Evolutionary conservation across 2,113 vertebrate species (phyloP).

Genomic region (Microcebus jonahi): DNA sequence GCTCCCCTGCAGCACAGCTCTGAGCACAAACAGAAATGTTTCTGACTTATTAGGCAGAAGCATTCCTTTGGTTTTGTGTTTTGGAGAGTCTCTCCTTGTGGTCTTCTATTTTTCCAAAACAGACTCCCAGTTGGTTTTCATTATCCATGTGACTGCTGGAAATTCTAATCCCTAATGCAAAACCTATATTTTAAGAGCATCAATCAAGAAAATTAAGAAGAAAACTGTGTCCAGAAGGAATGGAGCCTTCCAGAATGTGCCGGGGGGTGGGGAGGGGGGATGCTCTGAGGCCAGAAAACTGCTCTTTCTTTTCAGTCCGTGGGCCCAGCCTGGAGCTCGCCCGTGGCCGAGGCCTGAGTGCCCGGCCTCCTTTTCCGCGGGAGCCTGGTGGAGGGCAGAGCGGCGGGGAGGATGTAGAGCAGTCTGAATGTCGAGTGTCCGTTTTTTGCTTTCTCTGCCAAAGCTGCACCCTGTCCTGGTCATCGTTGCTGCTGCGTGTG

Average conservation of each 20-base stretch:
- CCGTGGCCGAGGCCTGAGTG: too few relatives aligned
- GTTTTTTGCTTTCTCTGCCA: neutral
- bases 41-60: neutral
- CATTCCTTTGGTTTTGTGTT: constrained; percentile 8
- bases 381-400: neutral
- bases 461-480: neutral
- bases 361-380: rapidly evolving
- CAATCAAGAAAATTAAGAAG: neutral
- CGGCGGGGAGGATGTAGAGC: neutral
- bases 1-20: neutral
- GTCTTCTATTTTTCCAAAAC: constrained; percentile 61
- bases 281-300: neutral
- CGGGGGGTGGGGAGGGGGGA: too few relatives aligned
- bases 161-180: constrained; percentile 32
- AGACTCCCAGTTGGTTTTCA: constrained; percentile 63
- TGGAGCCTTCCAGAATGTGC: neutral
- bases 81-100: constrained; percentile 60
- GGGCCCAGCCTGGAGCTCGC: neutral
- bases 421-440: neutral
- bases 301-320: rapidly evolving
- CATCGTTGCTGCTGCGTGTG: neutral
- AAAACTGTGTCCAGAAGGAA: neutral
- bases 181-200: constrained; percentile 35
- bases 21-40: neutral
- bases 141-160: constrained; percentile 30